Evolutionary conservation across 1,140 invertebrate species (phyloP), one percentile per base, ranked within the genome.

Genomic region (Eurosta solidaginis): DNA sequence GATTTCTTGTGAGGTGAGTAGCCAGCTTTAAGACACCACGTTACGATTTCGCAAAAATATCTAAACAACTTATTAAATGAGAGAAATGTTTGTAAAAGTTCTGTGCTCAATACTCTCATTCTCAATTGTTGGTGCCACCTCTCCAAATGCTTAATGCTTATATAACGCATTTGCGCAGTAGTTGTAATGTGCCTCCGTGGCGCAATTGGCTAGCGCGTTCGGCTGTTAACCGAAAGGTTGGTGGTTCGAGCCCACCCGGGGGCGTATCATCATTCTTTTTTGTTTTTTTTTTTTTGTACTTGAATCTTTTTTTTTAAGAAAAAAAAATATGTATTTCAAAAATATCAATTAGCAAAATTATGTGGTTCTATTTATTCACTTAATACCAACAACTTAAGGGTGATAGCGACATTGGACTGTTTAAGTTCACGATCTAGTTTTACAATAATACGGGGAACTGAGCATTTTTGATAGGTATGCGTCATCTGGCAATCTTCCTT

Each of bases 221-320:
- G 92, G 92, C 92, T 92, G 92, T 92, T 92, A 92, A 93, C 91
- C 92, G 92, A 92, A 93, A 94, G 93, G 93, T 94, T 94, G 93
- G 93, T 94, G 93, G 93, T 94, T 94, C 93, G 92, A 94, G 92
- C 91, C 93, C 93, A 94, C 93, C 93, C 90, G 90, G 90, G 89
- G 90, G 90, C 89, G 89, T 20, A 74, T 27, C 3, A 54, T 29
- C 7, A 3, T n/a, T 27, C 2, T 0, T 68, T 68, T 68, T 36
- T 40, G 7, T 27, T 9, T 63, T 63, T 9, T 20, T 59, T 27
- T 27, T 25, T 27, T 59, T 59, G 25, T 59, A 5, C 5, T 12
- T 27, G 7, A 25, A 59, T 20, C 4, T 22, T 59, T 59, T 59
- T 59, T 27, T 27, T 2, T 17, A 5, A 45, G 2, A 45, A 74